Evolutionary conservation across 2,888 invertebrate genomes (phyloP).

Genomic region (Agonum fuliginosum): DNA sequence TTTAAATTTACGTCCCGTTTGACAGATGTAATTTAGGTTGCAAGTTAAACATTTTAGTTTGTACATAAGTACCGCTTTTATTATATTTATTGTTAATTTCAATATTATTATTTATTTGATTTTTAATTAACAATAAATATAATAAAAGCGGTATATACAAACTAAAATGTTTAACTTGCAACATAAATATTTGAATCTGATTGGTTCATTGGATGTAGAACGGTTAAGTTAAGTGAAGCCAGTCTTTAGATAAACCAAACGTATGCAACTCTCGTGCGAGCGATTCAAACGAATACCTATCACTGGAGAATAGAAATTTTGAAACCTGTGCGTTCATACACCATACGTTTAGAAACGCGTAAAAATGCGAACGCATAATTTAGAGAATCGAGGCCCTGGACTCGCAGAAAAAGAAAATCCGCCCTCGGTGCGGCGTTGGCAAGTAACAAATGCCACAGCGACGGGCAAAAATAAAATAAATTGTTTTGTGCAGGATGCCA

Average conservation of each 20-base stretch:
- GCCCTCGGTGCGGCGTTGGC: conserved; percentile 27
- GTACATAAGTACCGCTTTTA: too few species aligned
- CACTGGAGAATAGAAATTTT: neutral
- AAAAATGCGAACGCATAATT: neutral
- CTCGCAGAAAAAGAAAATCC: conserved; percentile 33
- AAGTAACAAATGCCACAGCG: conserved; percentile 45
- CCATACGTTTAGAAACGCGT: neutral
- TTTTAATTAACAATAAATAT: too few species aligned
- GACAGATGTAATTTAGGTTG: too few species aligned
- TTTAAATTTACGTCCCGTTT: too few species aligned
- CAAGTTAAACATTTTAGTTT: too few species aligned
- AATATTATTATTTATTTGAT: too few species aligned
- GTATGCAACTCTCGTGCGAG: neutral
- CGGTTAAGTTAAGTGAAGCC: neutral
- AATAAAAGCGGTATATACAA: too few species aligned
- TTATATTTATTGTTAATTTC: too few species aligned
- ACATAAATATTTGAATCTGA: neutral
- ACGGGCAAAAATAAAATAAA: conserved; percentile 52
- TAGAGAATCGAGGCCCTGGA: neutral
- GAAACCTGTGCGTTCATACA: neutral
- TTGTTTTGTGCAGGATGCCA: conserved; percentile 49
- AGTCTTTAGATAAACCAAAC: neutral
- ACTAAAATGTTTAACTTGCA: too few species aligned
- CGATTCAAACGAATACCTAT: neutral
- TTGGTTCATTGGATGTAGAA: neutral